Evolutionary conservation across 2,113 vertebrate species (phyloP), one percentile per base, ranked within the genome.

Genomic region (Pterocles gutturalis): DNA sequence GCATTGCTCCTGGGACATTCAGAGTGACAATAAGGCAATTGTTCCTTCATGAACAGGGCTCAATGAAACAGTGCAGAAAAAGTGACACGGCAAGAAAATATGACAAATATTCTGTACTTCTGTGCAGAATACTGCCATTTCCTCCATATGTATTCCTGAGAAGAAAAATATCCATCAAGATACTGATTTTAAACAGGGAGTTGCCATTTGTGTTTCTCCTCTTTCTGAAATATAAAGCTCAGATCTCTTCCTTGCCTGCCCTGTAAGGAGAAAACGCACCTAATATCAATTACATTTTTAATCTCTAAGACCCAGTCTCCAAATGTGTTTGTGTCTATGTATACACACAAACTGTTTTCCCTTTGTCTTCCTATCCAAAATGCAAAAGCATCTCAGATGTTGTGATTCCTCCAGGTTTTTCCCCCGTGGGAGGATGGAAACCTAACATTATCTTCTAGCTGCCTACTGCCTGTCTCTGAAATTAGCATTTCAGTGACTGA

Each of bases 391-490:
- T 88, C 3, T 62, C 95, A 97, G 97, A 97, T 97, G 65, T 89
- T 67, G 21, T 93, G 92, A 96, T 98, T 96, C 94, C 96, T 97
- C 96, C 71, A 96, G 96, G 92, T 94, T 96, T 97, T 96, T 96
- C 49, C 90, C 93, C 93, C 13, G 77, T 96, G 91, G 96, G 96
- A 96, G 88, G 96, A 93, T 92, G 86, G 95, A 97, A 97, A 97
- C 92, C 95, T 97, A 97, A 98, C 97, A 97, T 98, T 98, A 95
- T 97, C 96, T 98, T 96, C 95, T 95, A 95, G 95, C 96, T 98
- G 82, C 96, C 87, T 98, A 96, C 92, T 93, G 97, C 97, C 96
- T 97, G 97, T 97, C 92, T 95, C 95, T 91, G 95, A 98, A 98
- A 98, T 98, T 96, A 98, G 97, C 96, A 97, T 96, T 93, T 95